Conservation (phyloP, 2,888 invertebrate genomes). For the Odontothrips loti region DNA sequence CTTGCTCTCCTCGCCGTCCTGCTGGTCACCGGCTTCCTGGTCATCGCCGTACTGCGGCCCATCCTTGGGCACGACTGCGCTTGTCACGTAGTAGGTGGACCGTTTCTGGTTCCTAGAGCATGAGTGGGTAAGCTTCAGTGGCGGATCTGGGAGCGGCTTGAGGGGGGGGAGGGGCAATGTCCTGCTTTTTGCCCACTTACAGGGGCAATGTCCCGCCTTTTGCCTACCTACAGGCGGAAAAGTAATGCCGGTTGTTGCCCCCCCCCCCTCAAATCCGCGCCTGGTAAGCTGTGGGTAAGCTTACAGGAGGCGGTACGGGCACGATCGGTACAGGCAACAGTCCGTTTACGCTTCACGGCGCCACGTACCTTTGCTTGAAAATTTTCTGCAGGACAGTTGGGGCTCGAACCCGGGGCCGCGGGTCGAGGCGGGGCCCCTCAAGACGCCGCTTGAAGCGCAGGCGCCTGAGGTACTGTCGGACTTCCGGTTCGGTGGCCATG, state of each 20-base stretch:
- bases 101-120: slow-evolving; percentile 31
- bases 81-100: slow-evolving; percentile 43
- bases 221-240: no score
- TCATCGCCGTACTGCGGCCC: slow-evolving; percentile 37
- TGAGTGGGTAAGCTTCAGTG: no score
- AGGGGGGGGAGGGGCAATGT: no score
- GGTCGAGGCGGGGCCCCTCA: neutral
- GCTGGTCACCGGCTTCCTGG: neutral
- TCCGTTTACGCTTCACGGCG: neutral
- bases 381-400: slow-evolving; percentile 5
- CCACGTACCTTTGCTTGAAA: neutral
- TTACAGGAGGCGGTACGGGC: no score
- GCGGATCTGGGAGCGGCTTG: no score
- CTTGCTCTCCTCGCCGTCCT: slow-evolving; percentile 42
- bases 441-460: slow-evolving; percentile 18
- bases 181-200: no score
- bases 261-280: no score
- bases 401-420: neutral
- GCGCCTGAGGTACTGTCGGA: slow-evolving; percentile 11
- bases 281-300: no score
- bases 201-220: no score
- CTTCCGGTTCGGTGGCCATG: slow-evolving; percentile 7
- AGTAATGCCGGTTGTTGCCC: no score
- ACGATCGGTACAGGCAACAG: no score
- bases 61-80: slow-evolving; percentile 38